These are phyloP conservation scores for Ceyx erithaca DNA, from an alignment of 2,797 vertebrate genomes.

Conservation along the genomic window DNA sequence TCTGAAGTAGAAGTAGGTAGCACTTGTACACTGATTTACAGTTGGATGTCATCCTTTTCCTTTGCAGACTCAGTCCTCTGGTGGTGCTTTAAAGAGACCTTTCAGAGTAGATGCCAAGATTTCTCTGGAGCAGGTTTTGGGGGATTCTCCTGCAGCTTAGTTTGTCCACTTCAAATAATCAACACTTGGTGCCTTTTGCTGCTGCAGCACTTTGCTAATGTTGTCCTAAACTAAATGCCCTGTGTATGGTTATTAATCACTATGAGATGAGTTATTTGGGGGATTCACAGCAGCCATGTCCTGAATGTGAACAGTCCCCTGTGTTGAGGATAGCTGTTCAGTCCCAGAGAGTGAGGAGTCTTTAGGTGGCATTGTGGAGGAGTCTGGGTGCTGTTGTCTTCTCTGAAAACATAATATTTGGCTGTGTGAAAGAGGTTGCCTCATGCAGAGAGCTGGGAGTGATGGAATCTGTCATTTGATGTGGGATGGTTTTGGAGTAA, in stretches of 20 bases:
- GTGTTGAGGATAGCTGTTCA: neutral
- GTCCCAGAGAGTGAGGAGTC: neutral
- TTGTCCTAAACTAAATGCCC: neutral
- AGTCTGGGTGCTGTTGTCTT: neutral
- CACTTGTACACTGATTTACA: neutral
- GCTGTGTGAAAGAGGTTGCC: neutral
- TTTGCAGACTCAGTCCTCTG: neutral
- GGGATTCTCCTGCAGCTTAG: neutral
- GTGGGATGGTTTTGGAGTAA: neutral
- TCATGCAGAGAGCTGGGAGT: neutral
- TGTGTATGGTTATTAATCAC: neutral
- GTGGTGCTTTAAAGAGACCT: neutral
- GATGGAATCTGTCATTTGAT: neutral
- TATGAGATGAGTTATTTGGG: neutral
- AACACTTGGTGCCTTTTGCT: neutral
- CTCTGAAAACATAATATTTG: neutral
- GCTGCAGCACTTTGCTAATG: neutral
- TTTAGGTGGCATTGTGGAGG: neutral
- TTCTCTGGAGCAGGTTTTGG: neutral
- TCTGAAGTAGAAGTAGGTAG: constrained; percentile 14
- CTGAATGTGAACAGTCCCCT: neutral
- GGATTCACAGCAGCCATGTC: neutral
- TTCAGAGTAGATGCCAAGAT: neutral
- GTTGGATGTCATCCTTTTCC: neutral
- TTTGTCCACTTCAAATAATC: neutral